These are phyloP conservation scores for Tridacna crocea DNA, from an alignment of 2,888 invertebrate genomes.

Conservation along the genomic window DNA sequence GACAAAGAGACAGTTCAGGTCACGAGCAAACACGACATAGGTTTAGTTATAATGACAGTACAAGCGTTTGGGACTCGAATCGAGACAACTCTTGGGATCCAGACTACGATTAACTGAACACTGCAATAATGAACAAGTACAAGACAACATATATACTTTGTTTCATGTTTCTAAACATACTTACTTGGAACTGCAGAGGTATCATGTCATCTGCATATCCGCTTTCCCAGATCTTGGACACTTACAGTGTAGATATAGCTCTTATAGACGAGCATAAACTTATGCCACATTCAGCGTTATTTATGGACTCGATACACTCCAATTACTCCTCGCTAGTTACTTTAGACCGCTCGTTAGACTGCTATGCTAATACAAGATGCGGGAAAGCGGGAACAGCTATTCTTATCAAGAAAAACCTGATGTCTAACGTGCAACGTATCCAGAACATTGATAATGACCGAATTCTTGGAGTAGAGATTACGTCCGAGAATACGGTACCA, in stretches of 20 bases:
- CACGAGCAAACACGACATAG: too few species aligned
- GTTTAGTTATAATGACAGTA: too few species aligned
- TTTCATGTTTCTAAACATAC: not conserved
- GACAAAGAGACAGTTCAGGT: too few species aligned
- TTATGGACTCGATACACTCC: not conserved
- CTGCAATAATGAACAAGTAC: too few species aligned
- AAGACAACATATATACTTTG: too few species aligned
- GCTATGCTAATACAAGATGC: not conserved
- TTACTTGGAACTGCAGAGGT: slow-evolving; percentile 21
- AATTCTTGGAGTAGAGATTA: not conserved
- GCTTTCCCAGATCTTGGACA: slow-evolving; percentile 16
- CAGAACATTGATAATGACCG: not conserved
- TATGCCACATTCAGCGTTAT: not conserved
- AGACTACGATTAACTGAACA: too few species aligned
- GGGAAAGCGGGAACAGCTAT: slow-evolving; percentile 5
- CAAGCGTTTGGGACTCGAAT: too few species aligned
- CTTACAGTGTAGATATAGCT: slow-evolving; percentile 19
- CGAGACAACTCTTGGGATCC: too few species aligned
- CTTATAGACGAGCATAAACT: slow-evolving; percentile 25
- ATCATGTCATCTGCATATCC: slow-evolving; percentile 25
- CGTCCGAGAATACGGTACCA: not conserved
- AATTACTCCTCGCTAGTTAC: not conserved
- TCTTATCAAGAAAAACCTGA: not conserved
- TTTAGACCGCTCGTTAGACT: not conserved
- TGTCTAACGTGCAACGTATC: not conserved